These are phyloP conservation scores for Notospermus geniculatus DNA, from an alignment of 1,140 invertebrate species.

Conservation along the genomic window DNA sequence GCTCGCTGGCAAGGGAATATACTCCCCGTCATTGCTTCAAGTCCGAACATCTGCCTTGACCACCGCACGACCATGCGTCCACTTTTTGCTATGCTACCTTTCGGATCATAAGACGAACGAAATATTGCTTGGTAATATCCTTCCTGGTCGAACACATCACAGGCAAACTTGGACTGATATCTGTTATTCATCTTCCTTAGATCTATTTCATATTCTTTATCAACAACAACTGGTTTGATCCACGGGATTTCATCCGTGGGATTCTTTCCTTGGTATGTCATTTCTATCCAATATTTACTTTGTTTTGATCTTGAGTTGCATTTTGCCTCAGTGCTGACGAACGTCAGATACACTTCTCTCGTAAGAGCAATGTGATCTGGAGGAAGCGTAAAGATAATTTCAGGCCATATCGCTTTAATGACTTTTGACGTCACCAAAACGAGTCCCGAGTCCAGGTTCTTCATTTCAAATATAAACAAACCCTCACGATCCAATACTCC, in stretches of 20 bases:
- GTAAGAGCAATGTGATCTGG: background rate
- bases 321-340: background rate
- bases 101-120: background rate
- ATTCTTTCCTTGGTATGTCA: background rate
- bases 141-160: background rate
- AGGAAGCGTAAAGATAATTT: background rate
- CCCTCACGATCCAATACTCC: background rate
- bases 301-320: background rate
- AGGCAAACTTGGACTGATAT: background rate
- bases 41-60: background rate
- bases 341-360: background rate
- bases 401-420: background rate
- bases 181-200: background rate
- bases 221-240: background rate
- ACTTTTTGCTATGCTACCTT: background rate
- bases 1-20: background rate
- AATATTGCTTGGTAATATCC: conserved; percentile 9
- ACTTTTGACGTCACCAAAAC: background rate
- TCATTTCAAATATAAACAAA: background rate
- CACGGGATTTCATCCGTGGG: too few relatives aligned
- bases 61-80: background rate
- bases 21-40: background rate
- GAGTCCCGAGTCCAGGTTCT: background rate
- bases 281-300: background rate
- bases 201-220: background rate